Conservation (phyloP, 2,888 invertebrate genomes). For the Standfussiana lucernea region DNA sequence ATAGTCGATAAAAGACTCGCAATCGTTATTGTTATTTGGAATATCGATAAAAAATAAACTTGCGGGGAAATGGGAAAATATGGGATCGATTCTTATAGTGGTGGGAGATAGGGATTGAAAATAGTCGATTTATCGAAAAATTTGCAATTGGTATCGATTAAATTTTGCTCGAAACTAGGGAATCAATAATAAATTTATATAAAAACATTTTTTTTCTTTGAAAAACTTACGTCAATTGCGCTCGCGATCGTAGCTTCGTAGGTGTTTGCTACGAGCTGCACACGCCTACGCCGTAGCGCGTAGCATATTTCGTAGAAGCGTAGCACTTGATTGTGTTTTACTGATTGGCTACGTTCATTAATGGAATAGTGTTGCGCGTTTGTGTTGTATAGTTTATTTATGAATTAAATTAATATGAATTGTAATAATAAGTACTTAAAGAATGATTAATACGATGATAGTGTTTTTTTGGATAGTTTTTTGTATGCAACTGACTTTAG, state of each 20-base stretch:
- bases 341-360: slow-evolving; percentile 45
- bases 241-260: slow-evolving; percentile 13
- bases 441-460: background rate
- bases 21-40: slow-evolving; percentile 77
- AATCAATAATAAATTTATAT: background rate
- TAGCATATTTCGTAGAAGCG: slow-evolving; percentile 60
- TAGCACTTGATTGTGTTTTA: slow-evolving; percentile 46
- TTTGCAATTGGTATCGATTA: background rate
- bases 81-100: slow-evolving; percentile 65
- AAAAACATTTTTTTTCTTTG: background rate
- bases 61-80: slow-evolving; percentile 67
- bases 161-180: background rate
- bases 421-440: background rate
- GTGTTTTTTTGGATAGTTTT: background rate
- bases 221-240: background rate
- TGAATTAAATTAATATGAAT: background rate
- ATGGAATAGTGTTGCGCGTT: slow-evolving; percentile 17
- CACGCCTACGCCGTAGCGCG: slow-evolving; percentile 59
- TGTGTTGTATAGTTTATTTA: slow-evolving; percentile 17
- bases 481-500: background rate
- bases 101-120: slow-evolving; percentile 40
- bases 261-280: slow-evolving; percentile 61
- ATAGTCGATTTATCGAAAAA: slow-evolving; percentile 25
- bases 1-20: slow-evolving; percentile 77
- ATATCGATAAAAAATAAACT: slow-evolving; percentile 79